Base-by-base conservation (phyloP, 2,888 invertebrate genomes). In the Caenorhabditis virilis region DNA sequence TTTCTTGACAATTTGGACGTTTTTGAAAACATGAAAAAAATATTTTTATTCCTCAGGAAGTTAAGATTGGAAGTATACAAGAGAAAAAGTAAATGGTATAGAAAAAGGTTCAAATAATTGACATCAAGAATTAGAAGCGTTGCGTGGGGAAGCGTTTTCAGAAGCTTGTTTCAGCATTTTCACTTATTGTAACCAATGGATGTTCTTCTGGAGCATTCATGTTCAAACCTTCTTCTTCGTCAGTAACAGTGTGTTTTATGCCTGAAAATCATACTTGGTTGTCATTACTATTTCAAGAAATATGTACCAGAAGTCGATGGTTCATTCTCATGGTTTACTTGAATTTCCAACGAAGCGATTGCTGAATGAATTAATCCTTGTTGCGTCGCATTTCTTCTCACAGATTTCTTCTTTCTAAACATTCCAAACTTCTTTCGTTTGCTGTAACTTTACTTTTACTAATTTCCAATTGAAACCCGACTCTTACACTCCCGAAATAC, bases 331-430 rank as follows among this genome's bases (percentile, higher is more conserved):
- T 43, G 42, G 18, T 67, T 50, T 2, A 68, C 61, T 18, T 72
- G 68, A 1, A 74, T 70, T n/a, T 70, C 72, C 9, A 74, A 35
- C 1, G 72, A 61, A 1, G 72, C 66, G 39, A 74, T 74, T 9
- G 74, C 65, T 0, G 72, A 70, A 27, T 68, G 62, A 42, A 74
- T 55, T 18, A 74, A 46, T 27, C 74, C 72, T 46, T 70, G 68
- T 23, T 67, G 65, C 1, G 72, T 68, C 4, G 65, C 67, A 42
- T 68, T 43, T 52, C 56, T 47, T 2, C 63, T 55, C 1, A 56
- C 57, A 6, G 60, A 52, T 25, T 61, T 63, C 30, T 62, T 62
- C n/a, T 42, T 55, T 5, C 68, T 66, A 25, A 70, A 54, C 30
- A 73, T 36, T 25, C 48, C 41, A 2, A 53, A 46, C 6, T 60